A percentile compares a stretch with the other conserved stretches of the same genome.
Conservation (phyloP, 1,140 invertebrate species). For the Lucilia cuprina region DNA sequence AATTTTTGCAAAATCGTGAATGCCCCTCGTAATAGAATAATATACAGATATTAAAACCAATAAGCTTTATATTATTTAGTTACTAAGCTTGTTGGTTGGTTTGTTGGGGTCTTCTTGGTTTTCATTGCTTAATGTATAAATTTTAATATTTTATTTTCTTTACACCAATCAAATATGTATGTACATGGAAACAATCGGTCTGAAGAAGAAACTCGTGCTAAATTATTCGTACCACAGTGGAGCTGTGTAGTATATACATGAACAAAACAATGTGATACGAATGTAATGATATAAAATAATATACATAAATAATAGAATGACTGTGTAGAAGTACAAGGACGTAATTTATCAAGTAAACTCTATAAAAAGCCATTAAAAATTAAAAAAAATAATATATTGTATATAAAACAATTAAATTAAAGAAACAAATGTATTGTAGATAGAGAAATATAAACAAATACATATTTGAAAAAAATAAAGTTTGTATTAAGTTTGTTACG, state of each 20-base stretch:
- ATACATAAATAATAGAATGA: neutral
- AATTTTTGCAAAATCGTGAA: neutral
- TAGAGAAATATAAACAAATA: no score
- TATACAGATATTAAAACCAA: neutral
- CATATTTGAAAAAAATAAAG: no score
- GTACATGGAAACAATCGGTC: no score
- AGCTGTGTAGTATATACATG: neutral
- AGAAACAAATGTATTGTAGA: neutral
- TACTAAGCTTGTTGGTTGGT: no score
- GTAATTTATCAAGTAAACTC: slow-evolving; percentile 24
- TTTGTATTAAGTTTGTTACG: no score
- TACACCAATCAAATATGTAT: no score
- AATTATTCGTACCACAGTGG: neutral
- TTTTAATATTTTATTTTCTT: no score
- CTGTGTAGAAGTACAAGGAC: slow-evolving; percentile 31
- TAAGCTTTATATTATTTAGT: neutral
- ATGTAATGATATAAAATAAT: neutral
- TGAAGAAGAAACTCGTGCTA: neutral
- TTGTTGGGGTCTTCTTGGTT: no score
- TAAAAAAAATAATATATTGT: neutral
- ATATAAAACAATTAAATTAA: neutral
- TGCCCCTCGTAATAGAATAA: neutral
- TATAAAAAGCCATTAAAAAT: neutral
- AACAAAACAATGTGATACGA: neutral
- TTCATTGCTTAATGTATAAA: no score